phyloP scores from a whole-genome alignment of 2,113 vertebrate genomes.

The Cheilinus undulatus region DNA sequence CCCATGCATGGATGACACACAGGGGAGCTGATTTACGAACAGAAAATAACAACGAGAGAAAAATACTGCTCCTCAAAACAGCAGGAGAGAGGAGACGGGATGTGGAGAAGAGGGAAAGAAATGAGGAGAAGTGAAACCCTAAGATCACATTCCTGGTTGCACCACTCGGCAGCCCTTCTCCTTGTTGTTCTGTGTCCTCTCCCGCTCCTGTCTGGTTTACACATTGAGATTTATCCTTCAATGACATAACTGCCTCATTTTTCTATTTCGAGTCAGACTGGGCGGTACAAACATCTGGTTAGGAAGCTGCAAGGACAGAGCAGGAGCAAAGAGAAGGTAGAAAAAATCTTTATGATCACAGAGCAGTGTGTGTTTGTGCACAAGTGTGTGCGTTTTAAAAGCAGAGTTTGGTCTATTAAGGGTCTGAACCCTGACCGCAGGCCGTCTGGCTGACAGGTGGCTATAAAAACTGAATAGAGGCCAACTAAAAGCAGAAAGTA shows the following conservation, averaged over 20 bases:
- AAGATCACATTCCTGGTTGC: slow-evolving; percentile 5
- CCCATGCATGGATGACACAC: slow-evolving; percentile 32
- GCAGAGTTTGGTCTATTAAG: slow-evolving; percentile 32
- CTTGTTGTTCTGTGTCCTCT: slow-evolving; percentile 32
- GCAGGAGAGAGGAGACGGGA: background rate
- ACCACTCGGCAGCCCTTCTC: background rate
- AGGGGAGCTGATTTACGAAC: slow-evolving; percentile 36
- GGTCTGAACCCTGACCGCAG: slow-evolving; percentile 57
- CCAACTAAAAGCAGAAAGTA: slow-evolving; percentile 54
- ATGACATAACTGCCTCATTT: slow-evolving; percentile 42
- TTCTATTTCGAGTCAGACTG: slow-evolving; percentile 43
- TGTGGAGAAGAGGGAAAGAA: background rate
- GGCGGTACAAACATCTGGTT: slow-evolving; percentile 61
- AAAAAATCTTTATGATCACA: slow-evolving; percentile 33
- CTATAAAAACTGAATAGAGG: slow-evolving; percentile 61
- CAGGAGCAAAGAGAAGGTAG: background rate
- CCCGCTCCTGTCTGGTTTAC: slow-evolving; percentile 63
- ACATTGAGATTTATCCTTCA: slow-evolving; percentile 58
- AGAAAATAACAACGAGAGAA: slow-evolving; percentile 24
- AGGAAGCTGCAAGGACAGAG: slow-evolving; percentile 15
- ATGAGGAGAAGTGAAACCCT: slow-evolving; percentile 7
- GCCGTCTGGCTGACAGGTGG: slow-evolving; percentile 66
- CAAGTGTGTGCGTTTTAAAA: slow-evolving; percentile 36
- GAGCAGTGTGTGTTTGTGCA: background rate
- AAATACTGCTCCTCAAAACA: slow-evolving; percentile 1